Evolutionary conservation across 2,113 vertebrate genomes (phyloP).

Genomic region (Catharus minimus): DNA sequence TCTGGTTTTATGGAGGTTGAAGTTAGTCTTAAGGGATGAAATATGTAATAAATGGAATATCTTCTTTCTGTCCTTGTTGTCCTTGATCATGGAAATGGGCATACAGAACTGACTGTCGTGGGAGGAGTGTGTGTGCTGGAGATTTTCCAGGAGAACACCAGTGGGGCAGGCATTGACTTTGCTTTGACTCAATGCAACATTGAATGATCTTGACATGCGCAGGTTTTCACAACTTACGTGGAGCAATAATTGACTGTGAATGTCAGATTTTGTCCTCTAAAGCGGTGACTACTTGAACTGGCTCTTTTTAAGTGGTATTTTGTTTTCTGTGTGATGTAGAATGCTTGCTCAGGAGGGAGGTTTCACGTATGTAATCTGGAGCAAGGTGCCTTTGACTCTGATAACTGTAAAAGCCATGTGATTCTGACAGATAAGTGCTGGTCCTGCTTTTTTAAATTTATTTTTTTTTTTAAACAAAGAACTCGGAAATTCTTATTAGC

Average conservation of each 20-base stretch:
- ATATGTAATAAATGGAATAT: background rate
- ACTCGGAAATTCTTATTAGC: background rate
- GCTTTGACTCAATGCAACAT: background rate
- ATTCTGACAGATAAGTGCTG: slow-evolving; percentile 25
- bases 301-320: background rate
- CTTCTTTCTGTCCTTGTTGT: background rate
- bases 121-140: background rate
- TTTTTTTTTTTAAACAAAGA: background rate
- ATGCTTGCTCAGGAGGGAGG: slow-evolving; percentile 17
- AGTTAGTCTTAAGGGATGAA: background rate
- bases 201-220: background rate
- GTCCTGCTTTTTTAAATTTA: background rate
- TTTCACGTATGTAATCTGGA: background rate
- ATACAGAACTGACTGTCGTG: background rate
- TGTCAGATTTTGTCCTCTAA: slow-evolving; percentile 49
- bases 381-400: slow-evolving; percentile 51
- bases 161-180: slow-evolving; percentile 2
- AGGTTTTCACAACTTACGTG: background rate
- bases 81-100: background rate
- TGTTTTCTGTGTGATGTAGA: background rate
- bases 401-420: background rate
- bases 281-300: background rate
- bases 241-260: slow-evolving; percentile 27
- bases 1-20: background rate
- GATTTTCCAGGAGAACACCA: slow-evolving; percentile 9